Conservation (phyloP, 92 coral and sea anemone species). For the Zoanthus sansibaricus region DNA sequence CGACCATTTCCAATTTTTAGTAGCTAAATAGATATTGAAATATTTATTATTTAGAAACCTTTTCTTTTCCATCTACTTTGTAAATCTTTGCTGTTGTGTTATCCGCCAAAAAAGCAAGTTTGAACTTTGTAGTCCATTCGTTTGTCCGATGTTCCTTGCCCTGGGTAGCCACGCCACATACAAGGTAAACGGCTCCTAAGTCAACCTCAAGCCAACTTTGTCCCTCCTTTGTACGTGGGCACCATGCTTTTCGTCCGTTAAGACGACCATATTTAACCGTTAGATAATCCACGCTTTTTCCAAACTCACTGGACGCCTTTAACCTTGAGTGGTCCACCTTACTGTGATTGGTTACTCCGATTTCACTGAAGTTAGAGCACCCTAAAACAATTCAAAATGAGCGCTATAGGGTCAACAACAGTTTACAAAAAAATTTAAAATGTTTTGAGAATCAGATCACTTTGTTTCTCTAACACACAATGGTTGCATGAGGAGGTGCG, state of each 20-base stretch:
- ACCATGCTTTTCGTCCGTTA: slow-evolving; percentile 67
- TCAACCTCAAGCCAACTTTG: slow-evolving; percentile 67
- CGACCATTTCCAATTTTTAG: neutral
- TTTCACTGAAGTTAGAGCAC: slow-evolving; percentile 45
- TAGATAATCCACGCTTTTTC: slow-evolving; percentile 61
- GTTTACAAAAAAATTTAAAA: neutral
- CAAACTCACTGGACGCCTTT: slow-evolving; percentile 62
- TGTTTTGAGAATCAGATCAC: too few relatives aligned
- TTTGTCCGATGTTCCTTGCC: slow-evolving; percentile 54
- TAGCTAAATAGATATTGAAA: neutral
- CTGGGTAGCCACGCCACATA: slow-evolving; percentile 79
- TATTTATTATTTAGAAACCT: neutral
- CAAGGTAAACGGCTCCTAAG: slow-evolving; percentile 55
- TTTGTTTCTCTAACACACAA: too few relatives aligned
- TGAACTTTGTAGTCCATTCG: slow-evolving; percentile 65
- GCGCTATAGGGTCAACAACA: neutral
- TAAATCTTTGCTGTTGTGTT: slow-evolving; percentile 43
- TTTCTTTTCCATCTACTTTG: slow-evolving; percentile 35
- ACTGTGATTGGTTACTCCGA: slow-evolving; percentile 62
- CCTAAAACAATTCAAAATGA: neutral
- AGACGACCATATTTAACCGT: slow-evolving; percentile 75
- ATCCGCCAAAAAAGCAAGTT: slow-evolving; percentile 54
- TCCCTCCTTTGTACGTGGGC: slow-evolving; percentile 43
- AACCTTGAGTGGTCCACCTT: slow-evolving; percentile 45
- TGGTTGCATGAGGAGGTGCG: too few relatives aligned